Conservation (phyloP, 2,888 invertebrate species). For the Drosophila fungiperda region DNA sequence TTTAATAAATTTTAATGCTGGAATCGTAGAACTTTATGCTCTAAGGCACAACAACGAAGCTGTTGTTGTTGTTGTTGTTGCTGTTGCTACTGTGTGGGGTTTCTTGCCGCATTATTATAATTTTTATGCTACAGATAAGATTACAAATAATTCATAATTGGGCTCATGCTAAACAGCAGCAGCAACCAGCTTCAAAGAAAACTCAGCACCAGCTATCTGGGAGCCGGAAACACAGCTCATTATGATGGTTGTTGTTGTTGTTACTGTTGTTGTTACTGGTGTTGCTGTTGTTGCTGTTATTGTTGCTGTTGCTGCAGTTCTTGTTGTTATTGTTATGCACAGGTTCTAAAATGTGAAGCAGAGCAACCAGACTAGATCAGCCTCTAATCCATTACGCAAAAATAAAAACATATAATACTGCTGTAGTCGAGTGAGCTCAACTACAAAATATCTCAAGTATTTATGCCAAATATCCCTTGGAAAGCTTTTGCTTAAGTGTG, state of each 20-base stretch:
- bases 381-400: background rate
- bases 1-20: slow-evolving; percentile 79
- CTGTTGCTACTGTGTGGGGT: slow-evolving; percentile 51
- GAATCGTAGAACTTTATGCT: slow-evolving; percentile 66
- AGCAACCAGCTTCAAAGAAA: slow-evolving; percentile 23
- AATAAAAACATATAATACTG: background rate
- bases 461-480: background rate
- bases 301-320: no score
- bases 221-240: slow-evolving; percentile 51
- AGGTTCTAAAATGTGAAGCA: slow-evolving; percentile 32
- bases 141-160: slow-evolving; percentile 71
- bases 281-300: slow-evolving; percentile 7
- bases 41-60: slow-evolving; percentile 19
- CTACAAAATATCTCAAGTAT: background rate
- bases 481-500: background rate
- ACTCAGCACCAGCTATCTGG: slow-evolving; percentile 33
- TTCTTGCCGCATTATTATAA: slow-evolving; percentile 73
- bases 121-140: slow-evolving; percentile 78
- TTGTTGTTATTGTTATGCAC: background rate
- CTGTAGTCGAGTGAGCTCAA: background rate
- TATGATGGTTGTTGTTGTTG: slow-evolving; percentile 32
- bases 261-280: background rate
- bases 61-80: slow-evolving; percentile 4
- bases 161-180: slow-evolving; percentile 50
- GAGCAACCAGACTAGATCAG: slow-evolving; percentile 23